These are phyloP conservation scores for Heliopora coerulea DNA, from an alignment of 92 coral and sea anemone species.

Conservation along the genomic window DNA sequence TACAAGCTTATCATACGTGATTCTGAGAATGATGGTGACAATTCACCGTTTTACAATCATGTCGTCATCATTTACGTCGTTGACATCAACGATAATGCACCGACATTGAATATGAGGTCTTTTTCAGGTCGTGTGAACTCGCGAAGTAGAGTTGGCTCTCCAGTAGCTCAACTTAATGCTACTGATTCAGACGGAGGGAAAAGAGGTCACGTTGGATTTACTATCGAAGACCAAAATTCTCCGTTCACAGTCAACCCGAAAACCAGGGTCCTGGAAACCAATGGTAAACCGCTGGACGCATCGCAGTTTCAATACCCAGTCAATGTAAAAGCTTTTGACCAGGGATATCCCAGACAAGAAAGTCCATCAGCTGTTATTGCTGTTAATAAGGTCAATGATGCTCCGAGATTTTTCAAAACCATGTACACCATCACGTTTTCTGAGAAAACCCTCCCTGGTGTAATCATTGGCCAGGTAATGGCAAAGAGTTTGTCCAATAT, in stretches of 20 bases:
- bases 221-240: conserved; percentile 65
- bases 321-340: conserved; percentile 60
- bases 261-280: conserved; percentile 72
- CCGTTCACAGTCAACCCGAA: conserved; percentile 59
- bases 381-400: conserved; percentile 57
- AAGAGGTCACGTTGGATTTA: conserved; percentile 53
- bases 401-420: conserved; percentile 67
- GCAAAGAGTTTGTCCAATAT: conserved; percentile 74
- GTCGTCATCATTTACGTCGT: conserved; percentile 62
- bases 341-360: conserved; percentile 73
- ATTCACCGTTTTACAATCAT: conserved; percentile 24
- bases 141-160: conserved; percentile 50
- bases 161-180: conserved; percentile 65
- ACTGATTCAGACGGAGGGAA: conserved; percentile 67
- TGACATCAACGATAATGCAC: conserved; percentile 82
- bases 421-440: conserved; percentile 60
- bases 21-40: conserved; percentile 49
- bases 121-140: conserved; percentile 60
- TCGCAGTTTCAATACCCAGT: conserved; percentile 51
- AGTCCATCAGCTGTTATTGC: conserved; percentile 46
- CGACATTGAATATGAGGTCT: conserved; percentile 61
- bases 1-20: conserved; percentile 78
- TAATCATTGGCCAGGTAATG: conserved; percentile 58
- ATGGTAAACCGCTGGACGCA: conserved; percentile 49
- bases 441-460: conserved; percentile 63